Percentiles rank a stretch among this genome's conserved stretches.
Conservation (phyloP, 2,888 invertebrate species). For the Acrocyrtus sp. region DNA sequence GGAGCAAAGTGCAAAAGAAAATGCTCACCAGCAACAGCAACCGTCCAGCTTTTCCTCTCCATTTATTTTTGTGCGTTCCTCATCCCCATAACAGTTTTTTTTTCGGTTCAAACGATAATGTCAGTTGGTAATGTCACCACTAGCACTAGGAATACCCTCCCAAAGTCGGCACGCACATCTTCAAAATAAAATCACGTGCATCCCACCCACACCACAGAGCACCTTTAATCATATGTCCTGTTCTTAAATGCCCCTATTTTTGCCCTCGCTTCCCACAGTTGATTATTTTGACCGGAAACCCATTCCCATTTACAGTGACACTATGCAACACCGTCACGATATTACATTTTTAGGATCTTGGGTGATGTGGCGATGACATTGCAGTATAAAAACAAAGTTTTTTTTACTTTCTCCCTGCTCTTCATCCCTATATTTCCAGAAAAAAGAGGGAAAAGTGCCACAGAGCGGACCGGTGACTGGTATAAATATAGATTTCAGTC, state of each 20-base stretch:
- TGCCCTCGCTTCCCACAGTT: background rate
- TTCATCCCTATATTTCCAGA: conserved; percentile 3
- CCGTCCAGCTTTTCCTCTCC: no score
- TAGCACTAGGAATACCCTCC: no score
- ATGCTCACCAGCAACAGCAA: no score
- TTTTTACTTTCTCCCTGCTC: conserved; percentile 8
- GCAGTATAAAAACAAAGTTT: conserved; percentile 3
- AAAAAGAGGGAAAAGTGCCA: no score
- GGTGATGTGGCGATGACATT: conserved; percentile 31
- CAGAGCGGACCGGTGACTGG: background rate
- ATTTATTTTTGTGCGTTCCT: no score
- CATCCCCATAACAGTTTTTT: no score
- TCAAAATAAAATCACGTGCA: background rate
- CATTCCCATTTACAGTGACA: background rate
- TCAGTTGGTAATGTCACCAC: no score
- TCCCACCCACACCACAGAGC: background rate
- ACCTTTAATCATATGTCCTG: background rate
- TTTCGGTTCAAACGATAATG: no score
- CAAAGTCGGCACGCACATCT: no score
- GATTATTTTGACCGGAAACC: background rate
- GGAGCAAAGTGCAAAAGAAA: no score
- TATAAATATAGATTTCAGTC: conserved; percentile 7
- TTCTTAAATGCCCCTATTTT: background rate
- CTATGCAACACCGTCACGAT: background rate
- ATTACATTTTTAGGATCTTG: conserved; percentile 5